Evolutionary conservation across 2,888 invertebrate genomes (phyloP), one percentile per base, ranked within the genome.

Genomic region (Apodemia zela): DNA sequence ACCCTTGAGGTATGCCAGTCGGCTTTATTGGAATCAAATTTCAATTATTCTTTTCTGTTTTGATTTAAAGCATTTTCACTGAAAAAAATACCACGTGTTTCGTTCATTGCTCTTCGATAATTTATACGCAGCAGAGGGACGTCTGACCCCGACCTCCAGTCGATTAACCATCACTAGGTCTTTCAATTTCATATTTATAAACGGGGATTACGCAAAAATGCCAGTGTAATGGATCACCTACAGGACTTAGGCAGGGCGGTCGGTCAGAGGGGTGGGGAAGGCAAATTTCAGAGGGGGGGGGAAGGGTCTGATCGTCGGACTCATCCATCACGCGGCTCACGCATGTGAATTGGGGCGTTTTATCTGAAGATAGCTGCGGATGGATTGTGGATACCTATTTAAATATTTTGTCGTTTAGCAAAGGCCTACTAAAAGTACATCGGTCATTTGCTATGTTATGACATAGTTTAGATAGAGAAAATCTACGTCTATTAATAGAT

Each of bases 181-280:
- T 88, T 87, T 88, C 89, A 90, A 90, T 88, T 90, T 91, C 90
- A 91, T 91, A 90, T 91, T 91, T 91, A 90, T 91, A 90, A 88
- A 89, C 89, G 89, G 80, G 89, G 90, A 88, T 91, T 91, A 90
- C 89, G 89, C 88, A 91, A 91, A 91, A 90, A 91, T 87, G 87
- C 84, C 87, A 81, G 85, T 79, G 87, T 90, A 91, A 91, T 91
- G 89, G 90, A 90, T 91, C 89, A 90, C 90, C 90, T 87, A 88
- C 76, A 85, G 88, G 87, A 83, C 87, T 88, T 85, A 85, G 86
- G 83, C 80, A 78, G 81, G 77, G 79, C 80, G 78, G 78, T 80
- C 75, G 62, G 74, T 69, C 71, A 77, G 42, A 42, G 82, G 77
- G 80, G 72, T 75, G 75, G 76, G 82, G 78, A 81, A 82, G 85